Percentiles rank a stretch among this genome's conserved stretches.
These are phyloP conservation scores for Magallana ariakensis DNA, from an alignment of 1,140 invertebrate species.

Conservation along the genomic window DNA sequence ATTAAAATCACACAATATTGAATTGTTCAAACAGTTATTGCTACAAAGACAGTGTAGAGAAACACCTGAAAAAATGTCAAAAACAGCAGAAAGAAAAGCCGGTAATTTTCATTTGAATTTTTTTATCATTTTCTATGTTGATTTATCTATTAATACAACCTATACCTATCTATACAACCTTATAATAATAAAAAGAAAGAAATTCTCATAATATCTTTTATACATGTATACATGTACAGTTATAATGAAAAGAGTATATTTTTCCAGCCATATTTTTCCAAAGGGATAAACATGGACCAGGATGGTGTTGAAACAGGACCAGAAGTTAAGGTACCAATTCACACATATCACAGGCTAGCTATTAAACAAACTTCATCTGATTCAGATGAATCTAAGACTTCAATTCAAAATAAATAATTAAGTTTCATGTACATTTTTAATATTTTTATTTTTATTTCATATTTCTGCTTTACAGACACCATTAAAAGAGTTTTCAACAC, in stretches of 20 bases:
- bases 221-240: too few relatives aligned
- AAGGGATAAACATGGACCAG: not conserved
- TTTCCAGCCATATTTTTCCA: not conserved
- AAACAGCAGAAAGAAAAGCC: slow-evolving; percentile 82
- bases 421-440: not conserved
- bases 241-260: not conserved
- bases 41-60: slow-evolving; percentile 85
- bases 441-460: not conserved
- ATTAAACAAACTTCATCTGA: not conserved
- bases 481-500: slow-evolving; percentile 76
- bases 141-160: not conserved
- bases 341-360: not conserved
- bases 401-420: not conserved
- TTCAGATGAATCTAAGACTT: not conserved
- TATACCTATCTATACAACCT: too few relatives aligned
- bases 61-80: slow-evolving; percentile 90
- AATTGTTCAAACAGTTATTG: slow-evolving; percentile 82
- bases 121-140: not conserved
- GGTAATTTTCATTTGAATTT: slow-evolving; percentile 53
- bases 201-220: too few relatives aligned
- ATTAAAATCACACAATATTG: too few relatives aligned
- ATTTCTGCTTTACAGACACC: slow-evolving; percentile 71
- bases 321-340: not conserved
- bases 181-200: too few relatives aligned
- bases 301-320: not conserved